Conservation (phyloP, 2,888 invertebrate species). For the Epicampocera succincta region DNA sequence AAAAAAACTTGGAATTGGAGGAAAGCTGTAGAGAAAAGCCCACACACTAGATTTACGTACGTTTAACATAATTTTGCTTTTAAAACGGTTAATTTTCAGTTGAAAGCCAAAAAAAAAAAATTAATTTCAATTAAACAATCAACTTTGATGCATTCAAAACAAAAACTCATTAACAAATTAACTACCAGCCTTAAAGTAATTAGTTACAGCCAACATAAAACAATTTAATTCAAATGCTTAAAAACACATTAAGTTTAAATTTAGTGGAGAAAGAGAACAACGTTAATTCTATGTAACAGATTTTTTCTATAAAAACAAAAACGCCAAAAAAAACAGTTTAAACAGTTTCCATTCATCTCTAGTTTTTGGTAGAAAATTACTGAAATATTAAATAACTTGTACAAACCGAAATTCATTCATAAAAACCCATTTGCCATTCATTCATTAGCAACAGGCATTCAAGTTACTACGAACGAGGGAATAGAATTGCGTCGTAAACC, state of each 20-base stretch:
- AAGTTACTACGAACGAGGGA: slow-evolving; percentile 43
- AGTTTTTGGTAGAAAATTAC: too few species aligned
- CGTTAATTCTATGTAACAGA: background rate
- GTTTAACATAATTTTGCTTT: slow-evolving; percentile 65
- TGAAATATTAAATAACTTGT: slow-evolving; percentile 18
- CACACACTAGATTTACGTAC: slow-evolving; percentile 17
- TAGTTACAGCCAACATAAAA: slow-evolving; percentile 37
- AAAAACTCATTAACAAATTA: slow-evolving; percentile 26
- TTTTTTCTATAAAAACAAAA: background rate
- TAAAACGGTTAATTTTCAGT: slow-evolving; percentile 58
- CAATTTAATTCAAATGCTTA: slow-evolving; percentile 39
- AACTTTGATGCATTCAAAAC: slow-evolving; percentile 2
- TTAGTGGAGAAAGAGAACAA: slow-evolving; percentile 6
- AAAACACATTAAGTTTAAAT: slow-evolving; percentile 31
- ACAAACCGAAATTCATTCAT: slow-evolving; percentile 56
- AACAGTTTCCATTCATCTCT: slow-evolving; percentile 28
- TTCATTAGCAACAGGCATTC: slow-evolving; percentile 18
- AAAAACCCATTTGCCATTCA: slow-evolving; percentile 40
- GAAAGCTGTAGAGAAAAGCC: slow-evolving; percentile 20
- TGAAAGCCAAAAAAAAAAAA: slow-evolving; percentile 12
- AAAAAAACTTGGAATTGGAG: slow-evolving; percentile 8
- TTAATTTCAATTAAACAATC: slow-evolving; percentile 9
- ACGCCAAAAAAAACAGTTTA: background rate
- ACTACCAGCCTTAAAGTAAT: slow-evolving; percentile 37
- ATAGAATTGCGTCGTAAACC: slow-evolving; percentile 15